Conservation (phyloP, 2,113 vertebrate genomes). For the Toxostoma redivivum region DNA sequence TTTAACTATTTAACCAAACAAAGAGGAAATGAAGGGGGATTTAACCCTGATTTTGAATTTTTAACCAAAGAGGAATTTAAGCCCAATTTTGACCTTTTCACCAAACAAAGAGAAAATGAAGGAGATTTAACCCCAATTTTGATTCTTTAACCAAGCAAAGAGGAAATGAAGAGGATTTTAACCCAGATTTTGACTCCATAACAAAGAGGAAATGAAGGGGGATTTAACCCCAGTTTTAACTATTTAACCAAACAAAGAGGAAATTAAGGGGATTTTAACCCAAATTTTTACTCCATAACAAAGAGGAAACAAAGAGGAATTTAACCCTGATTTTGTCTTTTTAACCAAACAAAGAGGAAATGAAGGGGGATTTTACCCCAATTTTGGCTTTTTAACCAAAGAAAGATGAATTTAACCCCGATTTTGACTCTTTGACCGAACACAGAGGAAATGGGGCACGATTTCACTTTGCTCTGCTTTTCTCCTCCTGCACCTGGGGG, state of each 20-base stretch:
- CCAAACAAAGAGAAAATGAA: too few relatives aligned
- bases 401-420: neutral
- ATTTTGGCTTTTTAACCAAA: neutral
- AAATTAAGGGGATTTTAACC: too few relatives aligned
- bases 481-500: neutral
- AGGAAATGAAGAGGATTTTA: neutral
- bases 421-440: neutral
- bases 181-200: neutral
- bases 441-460: rapidly evolving
- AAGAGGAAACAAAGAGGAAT: too few relatives aligned
- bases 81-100: too few relatives aligned
- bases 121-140: too few relatives aligned
- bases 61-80: too few relatives aligned
- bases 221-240: neutral
- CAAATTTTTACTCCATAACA: neutral
- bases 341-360: neutral
- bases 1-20: neutral
- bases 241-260: too few relatives aligned
- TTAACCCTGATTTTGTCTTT: neutral
- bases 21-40: neutral
- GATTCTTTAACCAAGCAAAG: too few relatives aligned
- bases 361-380: rapidly evolving
- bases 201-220: neutral
- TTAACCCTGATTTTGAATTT: neutral
- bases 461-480: neutral